Percentiles rank a stretch among this genome's conserved stretches.
Evolutionary conservation across 2,113 vertebrate species (phyloP).

Genomic region (Hippocampus guttulatus): DNA sequence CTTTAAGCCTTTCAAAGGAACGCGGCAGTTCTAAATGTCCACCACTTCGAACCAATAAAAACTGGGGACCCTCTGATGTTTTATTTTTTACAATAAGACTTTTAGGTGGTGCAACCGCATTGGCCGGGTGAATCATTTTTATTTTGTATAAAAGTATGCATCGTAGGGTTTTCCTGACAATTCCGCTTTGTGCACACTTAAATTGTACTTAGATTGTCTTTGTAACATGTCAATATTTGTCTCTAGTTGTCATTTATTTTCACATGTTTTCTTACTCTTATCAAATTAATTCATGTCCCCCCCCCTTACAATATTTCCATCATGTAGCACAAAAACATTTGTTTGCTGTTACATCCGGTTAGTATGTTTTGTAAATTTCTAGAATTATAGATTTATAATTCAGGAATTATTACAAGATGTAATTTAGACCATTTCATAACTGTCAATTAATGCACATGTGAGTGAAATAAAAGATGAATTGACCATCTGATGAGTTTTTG

Average conservation of each 20-base stretch:
- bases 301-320: background rate
- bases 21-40: constrained; percentile 79
- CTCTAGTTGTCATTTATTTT: constrained; percentile 37
- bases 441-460: background rate
- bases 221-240: constrained; percentile 47
- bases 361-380: background rate
- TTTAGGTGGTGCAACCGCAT: constrained; percentile 72
- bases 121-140: constrained; percentile 40
- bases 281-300: background rate
- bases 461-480: background rate
- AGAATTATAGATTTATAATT: background rate
- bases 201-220: constrained; percentile 41
- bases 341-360: background rate
- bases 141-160: constrained; percentile 61
- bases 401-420: background rate
- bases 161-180: constrained; percentile 40
- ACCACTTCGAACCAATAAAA: constrained; percentile 47
- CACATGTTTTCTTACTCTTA: constrained; percentile 28
- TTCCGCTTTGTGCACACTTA: constrained; percentile 13
- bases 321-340: background rate
- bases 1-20: constrained; percentile 94
- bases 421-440: background rate
- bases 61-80: constrained; percentile 44
- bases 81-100: constrained; percentile 71
- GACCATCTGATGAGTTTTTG: background rate